These are phyloP conservation scores for Alloscopus bannaensis DNA, from an alignment of 2,888 invertebrate species.

Conservation along the genomic window DNA sequence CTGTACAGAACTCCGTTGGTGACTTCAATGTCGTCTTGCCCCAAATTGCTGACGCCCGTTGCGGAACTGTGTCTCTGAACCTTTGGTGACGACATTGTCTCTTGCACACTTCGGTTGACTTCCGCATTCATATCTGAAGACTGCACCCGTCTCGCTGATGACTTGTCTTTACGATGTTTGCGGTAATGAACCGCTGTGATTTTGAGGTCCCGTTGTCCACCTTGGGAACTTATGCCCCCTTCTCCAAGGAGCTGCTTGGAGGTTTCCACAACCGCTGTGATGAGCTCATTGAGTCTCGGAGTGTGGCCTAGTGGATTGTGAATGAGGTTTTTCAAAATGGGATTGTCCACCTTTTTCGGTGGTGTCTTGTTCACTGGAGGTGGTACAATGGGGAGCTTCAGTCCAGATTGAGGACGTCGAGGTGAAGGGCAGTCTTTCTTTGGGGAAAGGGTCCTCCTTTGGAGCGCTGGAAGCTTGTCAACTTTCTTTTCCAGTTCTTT, in stretches of 20 bases:
- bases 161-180: neutral
- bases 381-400: slow-evolving; percentile 26
- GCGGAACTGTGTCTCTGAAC: slow-evolving; percentile 27
- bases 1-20: slow-evolving; percentile 22
- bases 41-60: neutral
- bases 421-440: neutral
- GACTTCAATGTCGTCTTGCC: neutral
- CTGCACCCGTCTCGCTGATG: slow-evolving; percentile 9
- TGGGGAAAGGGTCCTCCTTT: neutral
- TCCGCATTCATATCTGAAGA: slow-evolving; percentile 43
- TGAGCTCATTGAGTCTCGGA: slow-evolving; percentile 41
- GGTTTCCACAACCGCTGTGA: slow-evolving; percentile 52
- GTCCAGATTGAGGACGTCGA: slow-evolving; percentile 5
- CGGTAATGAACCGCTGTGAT: slow-evolving; percentile 26
- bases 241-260: slow-evolving; percentile 42
- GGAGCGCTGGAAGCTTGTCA: neutral
- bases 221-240: neutral
- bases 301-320: slow-evolving; percentile 24
- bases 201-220: neutral
- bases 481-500: neutral
- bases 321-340: slow-evolving; percentile 25
- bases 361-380: slow-evolving; percentile 11
- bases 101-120: slow-evolving; percentile 10
- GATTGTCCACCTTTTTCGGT: slow-evolving; percentile 31
- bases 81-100: neutral